Conservation (phyloP, 2,797 vertebrate genomes). For the Oreonectes daqikongensis region DNA sequence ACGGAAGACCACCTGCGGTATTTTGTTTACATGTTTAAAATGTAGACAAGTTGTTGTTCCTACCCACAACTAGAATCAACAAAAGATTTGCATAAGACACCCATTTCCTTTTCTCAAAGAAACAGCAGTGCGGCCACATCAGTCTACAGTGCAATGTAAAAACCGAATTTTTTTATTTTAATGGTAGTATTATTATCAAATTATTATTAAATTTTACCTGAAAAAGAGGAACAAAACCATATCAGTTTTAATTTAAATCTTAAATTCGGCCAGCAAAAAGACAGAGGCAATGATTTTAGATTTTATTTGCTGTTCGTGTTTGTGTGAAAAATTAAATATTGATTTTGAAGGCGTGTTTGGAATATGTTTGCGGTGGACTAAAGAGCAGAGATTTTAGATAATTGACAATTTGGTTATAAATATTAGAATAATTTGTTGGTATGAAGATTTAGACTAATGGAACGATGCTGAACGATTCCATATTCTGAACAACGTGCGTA, state of each 20-base stretch:
- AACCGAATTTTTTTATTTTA: neutral
- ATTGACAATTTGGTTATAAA: conserved; percentile 60
- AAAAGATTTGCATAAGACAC: conserved; percentile 12
- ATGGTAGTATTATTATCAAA: neutral
- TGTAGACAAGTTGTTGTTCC: conserved; percentile 25
- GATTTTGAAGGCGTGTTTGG: conserved; percentile 5
- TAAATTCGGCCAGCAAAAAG: neutral
- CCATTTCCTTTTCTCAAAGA: conserved; percentile 15
- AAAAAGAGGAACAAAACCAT: neutral
- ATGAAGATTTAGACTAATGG: conserved; percentile 49
- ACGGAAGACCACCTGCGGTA: conserved; percentile 40
- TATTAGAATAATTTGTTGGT: conserved; percentile 51
- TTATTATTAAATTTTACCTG: neutral
- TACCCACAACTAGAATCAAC: conserved; percentile 34
- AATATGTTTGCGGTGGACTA: neutral
- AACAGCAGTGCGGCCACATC: neutral
- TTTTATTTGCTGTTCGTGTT: neutral
- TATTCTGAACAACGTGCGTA: conserved; percentile 58
- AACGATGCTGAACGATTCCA: conserved; percentile 39
- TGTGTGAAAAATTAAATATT: conserved; percentile 1
- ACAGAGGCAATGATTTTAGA: neutral
- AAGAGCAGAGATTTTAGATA: conserved; percentile 19
- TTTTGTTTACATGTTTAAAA: conserved; percentile 44
- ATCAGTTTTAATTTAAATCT: neutral
- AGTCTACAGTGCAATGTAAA: neutral